Evolutionary conservation across 2,113 vertebrate species (phyloP), one percentile per base, ranked within the genome.

Genomic region (Xiphophorus couchianus): DNA sequence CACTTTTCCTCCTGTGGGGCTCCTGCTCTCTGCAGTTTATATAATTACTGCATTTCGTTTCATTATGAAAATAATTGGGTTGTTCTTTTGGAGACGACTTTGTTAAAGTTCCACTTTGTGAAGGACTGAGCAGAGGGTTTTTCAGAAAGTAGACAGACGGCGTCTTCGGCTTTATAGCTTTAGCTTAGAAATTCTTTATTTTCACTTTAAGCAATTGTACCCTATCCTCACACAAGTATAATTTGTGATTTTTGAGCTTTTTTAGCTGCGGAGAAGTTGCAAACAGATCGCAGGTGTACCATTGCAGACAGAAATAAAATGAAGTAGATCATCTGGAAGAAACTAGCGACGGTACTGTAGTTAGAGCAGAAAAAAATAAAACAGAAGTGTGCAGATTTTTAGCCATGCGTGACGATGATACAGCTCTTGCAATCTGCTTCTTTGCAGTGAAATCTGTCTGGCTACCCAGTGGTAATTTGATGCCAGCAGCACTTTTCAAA

Each of bases 41-140:
- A 75, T 80, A 72, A 86, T 82, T 69, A 73, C 17, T 83, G 30
- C 64, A 62, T 81, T 88, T 74, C 73, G 65, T 74, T 80, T 80
- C 66, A 82, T 79, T 78, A 73, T 72, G 62, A 48, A 42, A 80
- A 70, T 69, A 73, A 86, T 83, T 37, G 75, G 60, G 61, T 62
- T 63, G 82, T 84, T 84, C 84, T 73, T n/a, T 77, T 71, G 30
- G 33, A 29, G 62, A 77, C 9, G 35, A 44, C 71, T 66, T 27
- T 64, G 19, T 17, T 66, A 6, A 54, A n/a, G 35, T 27, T 37
- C 25, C n/a, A 11, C n/a, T 37, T 66, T 27, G 44, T 48, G 44
- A 17, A 48, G 44, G 44, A 17, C 15, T 48, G 44, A 48, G 15
- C 15, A 48, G 14, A 17, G 9, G 62, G 22, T 30, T 1, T 11